A percentile compares a stretch with the other conserved stretches of the same genome.
These are phyloP conservation scores for Nesospiza acunhae DNA, from an alignment of 2,113 vertebrate genomes.

Conservation along the genomic window DNA sequence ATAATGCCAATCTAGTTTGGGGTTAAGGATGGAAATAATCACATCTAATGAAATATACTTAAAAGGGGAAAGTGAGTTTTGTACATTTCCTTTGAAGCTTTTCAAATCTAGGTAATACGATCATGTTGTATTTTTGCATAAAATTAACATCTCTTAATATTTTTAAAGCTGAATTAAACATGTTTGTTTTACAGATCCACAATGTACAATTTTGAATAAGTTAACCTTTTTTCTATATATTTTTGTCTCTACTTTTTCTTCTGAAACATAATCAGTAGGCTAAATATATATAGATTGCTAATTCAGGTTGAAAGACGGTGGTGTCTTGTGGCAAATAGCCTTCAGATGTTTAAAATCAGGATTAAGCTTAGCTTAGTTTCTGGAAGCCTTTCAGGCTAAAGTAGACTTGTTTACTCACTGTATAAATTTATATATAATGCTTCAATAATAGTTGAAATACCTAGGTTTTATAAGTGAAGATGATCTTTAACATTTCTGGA, in stretches of 20 bases:
- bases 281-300: not conserved
- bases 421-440: not conserved
- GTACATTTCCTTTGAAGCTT: not conserved
- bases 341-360: conserved; percentile 30
- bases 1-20: not conserved
- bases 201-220: not conserved
- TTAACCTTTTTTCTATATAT: not conserved
- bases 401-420: not conserved
- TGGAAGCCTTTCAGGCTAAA: not conserved
- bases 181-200: not conserved
- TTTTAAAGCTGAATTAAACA: not conserved
- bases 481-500: not conserved
- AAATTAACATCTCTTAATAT: not conserved
- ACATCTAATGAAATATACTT: not conserved
- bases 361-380: conserved; percentile 17
- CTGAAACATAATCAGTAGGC: not conserved
- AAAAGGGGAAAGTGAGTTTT: not conserved
- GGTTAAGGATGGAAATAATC: not conserved
- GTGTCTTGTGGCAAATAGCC: not conserved
- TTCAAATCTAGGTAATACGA: not conserved
- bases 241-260: not conserved
- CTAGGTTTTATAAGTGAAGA: not conserved
- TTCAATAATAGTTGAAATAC: not conserved
- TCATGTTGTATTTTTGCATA: not conserved
- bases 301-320: not conserved